Evolutionary conservation across 2,113 vertebrate genomes (phyloP), one percentile per base, ranked within the genome.

Genomic region (Laticauda laticaudata): DNA sequence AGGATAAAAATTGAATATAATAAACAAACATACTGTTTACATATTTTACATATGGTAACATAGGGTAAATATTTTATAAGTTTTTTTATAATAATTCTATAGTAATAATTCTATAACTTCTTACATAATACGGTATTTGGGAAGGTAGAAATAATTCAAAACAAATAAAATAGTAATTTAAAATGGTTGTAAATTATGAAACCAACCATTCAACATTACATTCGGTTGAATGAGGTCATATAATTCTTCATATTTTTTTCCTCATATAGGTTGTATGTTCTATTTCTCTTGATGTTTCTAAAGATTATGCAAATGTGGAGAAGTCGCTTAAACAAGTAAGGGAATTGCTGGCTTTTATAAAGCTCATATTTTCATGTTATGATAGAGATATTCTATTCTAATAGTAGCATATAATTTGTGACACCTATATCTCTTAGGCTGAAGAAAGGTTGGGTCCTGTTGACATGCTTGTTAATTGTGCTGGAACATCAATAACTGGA

Each of bases 381-480:
- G 2, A 15, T 81, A n/a, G 56, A 93, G 90, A 21, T 90, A 53
- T 92, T 89, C n/a, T 53, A 90, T 43, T 4, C 24, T 59, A 39
- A 24, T 91, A 91, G 0, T 0, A 39, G 57, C 14, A 29, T 92
- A 51, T 92, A 81, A 61, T 14, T 55, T 94, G 56, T 59, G 59
- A 20, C n/a, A 29, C 21, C 12, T 2, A 57, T 2, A 9, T n/a
- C 26, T 95, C 96, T 24, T 94, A 99, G 99, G 99, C 99, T 96
- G 99, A 99, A 94, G 99, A 99, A 96, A 99, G 99, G 94, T 95
- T 99, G 93, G 99, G 99, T 2, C 99, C 99, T 0, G 99, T 99
- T 93, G 99, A 99, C 95, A 99, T 99, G 99, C 98, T 99, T 54
- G 98, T 99, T 59, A 99, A 99, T 96, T 99, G 99, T 93, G 99